Evolutionary conservation across 2,888 invertebrate species (phyloP).

Genomic region (Apamea epomidion): DNA sequence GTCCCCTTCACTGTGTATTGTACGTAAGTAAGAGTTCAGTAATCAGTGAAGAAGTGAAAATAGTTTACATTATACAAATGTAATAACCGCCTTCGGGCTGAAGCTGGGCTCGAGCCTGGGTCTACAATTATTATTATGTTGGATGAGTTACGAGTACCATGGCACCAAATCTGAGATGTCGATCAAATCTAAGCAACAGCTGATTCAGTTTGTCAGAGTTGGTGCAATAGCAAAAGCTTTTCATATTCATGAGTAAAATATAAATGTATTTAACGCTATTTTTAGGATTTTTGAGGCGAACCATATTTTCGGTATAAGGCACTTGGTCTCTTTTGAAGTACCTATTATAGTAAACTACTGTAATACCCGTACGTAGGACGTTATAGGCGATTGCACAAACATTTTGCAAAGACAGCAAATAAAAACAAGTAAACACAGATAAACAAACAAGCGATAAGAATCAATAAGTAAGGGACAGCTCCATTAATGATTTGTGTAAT

Average conservation of each 20-base stretch:
- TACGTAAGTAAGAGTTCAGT: neutral
- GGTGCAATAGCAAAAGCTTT: neutral
- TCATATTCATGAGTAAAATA: neutral
- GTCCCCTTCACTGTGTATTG: constrained; percentile 2
- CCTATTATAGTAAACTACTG: constrained; percentile 5
- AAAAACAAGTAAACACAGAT: constrained; percentile 10
- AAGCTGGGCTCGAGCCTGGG: constrained; percentile 32
- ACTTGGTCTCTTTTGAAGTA: neutral
- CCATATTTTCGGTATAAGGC: neutral
- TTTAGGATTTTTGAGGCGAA: neutral
- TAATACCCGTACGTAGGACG: neutral
- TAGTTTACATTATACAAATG: neutral
- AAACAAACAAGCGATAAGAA: constrained; percentile 47
- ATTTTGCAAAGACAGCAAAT: constrained; percentile 20
- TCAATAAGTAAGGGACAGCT: constrained; percentile 28
- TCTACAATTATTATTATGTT: neutral
- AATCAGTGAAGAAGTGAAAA: neutral
- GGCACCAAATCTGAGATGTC: neutral
- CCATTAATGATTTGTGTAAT: constrained; percentile 54
- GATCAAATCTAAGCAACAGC: neutral
- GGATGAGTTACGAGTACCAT: neutral
- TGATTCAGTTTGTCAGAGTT: neutral
- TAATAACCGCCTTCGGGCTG: constrained; percentile 32
- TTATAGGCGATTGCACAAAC: neutral
- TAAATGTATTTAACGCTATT: neutral